These are phyloP conservation scores for Mormyrus lacerda DNA, from an alignment of 2,113 vertebrate genomes.

Conservation along the genomic window DNA sequence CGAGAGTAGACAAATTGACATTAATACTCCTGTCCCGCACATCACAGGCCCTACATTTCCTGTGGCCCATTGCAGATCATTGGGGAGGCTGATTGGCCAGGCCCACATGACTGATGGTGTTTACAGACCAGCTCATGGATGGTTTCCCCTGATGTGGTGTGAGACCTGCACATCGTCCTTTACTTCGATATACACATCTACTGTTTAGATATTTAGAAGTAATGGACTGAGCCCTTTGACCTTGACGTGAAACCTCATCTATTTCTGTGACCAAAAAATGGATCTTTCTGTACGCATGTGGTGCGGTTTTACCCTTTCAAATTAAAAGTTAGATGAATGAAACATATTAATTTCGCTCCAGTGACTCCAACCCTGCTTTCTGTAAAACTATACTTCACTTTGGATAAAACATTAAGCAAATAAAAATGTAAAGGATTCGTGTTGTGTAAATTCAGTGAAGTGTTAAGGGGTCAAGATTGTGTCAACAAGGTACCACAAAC, in stretches of 20 bases:
- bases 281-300: not conserved
- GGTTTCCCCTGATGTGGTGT: not conserved
- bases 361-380: not conserved
- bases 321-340: not conserved
- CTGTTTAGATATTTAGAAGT: not conserved
- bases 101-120: not conserved
- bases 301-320: not conserved
- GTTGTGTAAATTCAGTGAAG: not conserved
- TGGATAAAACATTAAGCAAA: not conserved
- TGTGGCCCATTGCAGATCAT: not conserved
- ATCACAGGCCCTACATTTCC: not conserved
- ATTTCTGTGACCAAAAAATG: not conserved
- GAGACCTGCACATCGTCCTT: not conserved
- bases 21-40: not conserved
- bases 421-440: not conserved
- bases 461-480: not conserved
- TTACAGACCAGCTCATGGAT: not conserved
- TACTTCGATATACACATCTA: not conserved
- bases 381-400: not conserved
- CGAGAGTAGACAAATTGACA: not conserved
- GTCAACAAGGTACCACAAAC: not conserved
- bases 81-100: not conserved
- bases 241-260: not conserved
- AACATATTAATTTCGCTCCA: not conserved
- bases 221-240: not conserved